Percentiles rank a stretch among this genome's conserved stretches.
Evolutionary conservation across 2,113 vertebrate genomes (phyloP).

Genomic region (Phrynosoma platyrhinos): DNA sequence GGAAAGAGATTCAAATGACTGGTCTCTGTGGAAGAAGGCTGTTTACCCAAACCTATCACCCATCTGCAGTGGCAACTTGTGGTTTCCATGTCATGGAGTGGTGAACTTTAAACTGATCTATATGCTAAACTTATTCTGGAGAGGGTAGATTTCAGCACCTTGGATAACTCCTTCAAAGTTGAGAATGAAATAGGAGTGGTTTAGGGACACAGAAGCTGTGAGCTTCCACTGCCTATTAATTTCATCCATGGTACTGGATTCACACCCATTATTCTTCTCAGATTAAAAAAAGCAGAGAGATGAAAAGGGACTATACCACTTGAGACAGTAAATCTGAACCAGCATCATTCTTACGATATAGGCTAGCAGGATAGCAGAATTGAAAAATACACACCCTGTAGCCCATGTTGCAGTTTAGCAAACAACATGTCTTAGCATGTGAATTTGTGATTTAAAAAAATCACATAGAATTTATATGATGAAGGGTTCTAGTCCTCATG

Average conservation of each 20-base stretch:
- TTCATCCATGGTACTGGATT: neutral
- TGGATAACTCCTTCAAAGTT: too few relatives aligned
- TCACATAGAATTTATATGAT: neutral
- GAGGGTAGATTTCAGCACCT: too few relatives aligned
- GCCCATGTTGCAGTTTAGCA: neutral
- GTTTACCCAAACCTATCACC: neutral
- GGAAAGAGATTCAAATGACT: constrained; percentile 28
- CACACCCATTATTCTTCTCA: neutral
- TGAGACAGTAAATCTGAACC: neutral
- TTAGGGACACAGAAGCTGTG: too few relatives aligned
- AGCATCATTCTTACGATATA: neutral
- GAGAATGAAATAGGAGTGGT: too few relatives aligned
- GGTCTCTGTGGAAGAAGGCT: neutral
- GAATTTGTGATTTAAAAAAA: neutral
- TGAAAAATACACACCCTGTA: too few relatives aligned
- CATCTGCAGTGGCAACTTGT: neutral
- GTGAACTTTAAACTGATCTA: too few relatives aligned
- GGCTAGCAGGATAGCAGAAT: too few relatives aligned
- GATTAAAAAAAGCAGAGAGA: neutral
- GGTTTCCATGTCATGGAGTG: too few relatives aligned
- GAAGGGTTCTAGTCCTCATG: neutral
- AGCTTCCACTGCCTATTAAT: neutral
- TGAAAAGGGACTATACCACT: neutral
- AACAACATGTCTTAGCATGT: neutral
- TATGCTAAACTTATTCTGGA: too few relatives aligned